A percentile compares a stretch with the other conserved stretches of the same genome.
Evolutionary conservation across 2,797 vertebrate genomes (phyloP).

Genomic region (Girardinus metallicus): DNA sequence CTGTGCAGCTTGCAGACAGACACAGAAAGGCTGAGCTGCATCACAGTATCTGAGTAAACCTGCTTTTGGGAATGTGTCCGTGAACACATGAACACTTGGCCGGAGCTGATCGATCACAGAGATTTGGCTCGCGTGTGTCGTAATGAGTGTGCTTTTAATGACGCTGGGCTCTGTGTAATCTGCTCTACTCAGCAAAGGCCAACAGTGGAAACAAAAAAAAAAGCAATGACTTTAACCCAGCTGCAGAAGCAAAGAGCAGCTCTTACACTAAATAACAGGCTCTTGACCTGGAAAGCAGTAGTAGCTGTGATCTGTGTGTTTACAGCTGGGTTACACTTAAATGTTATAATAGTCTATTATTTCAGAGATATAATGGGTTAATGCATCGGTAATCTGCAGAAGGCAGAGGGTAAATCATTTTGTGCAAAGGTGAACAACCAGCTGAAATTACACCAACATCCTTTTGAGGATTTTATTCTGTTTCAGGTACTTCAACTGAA

Average conservation of each 20-base stretch:
- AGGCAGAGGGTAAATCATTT: background rate
- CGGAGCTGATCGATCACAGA: conserved; percentile 38
- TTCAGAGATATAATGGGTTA: conserved; percentile 37
- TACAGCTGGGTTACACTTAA: conserved; percentile 27
- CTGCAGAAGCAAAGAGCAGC: conserved; percentile 20
- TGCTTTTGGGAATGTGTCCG: conserved; percentile 6
- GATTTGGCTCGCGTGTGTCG: conserved; percentile 13
- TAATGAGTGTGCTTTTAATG: conserved; percentile 56
- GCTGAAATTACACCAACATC: background rate
- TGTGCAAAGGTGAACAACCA: conserved; percentile 2
- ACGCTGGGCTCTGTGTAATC: conserved; percentile 53
- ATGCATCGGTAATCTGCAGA: conserved; percentile 33
- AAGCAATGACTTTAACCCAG: conserved; percentile 36
- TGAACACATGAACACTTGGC: conserved; percentile 28
- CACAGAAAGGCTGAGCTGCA: conserved; percentile 21
- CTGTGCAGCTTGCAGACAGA: conserved; percentile 33
- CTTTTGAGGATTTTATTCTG: background rate
- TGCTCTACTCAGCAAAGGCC: conserved; percentile 53
- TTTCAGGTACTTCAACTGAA: background rate
- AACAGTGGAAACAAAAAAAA: conserved; percentile 30
- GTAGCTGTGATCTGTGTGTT: conserved; percentile 18
- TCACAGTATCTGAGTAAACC: conserved; percentile 7
- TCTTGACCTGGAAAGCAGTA: conserved; percentile 28
- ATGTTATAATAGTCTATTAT: conserved; percentile 35
- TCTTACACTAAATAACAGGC: conserved; percentile 22